A percentile compares a stretch with the other conserved stretches of the same genome.
Conservation (phyloP, 1,140 invertebrate species). For the Eupristina koningsbergeri region DNA sequence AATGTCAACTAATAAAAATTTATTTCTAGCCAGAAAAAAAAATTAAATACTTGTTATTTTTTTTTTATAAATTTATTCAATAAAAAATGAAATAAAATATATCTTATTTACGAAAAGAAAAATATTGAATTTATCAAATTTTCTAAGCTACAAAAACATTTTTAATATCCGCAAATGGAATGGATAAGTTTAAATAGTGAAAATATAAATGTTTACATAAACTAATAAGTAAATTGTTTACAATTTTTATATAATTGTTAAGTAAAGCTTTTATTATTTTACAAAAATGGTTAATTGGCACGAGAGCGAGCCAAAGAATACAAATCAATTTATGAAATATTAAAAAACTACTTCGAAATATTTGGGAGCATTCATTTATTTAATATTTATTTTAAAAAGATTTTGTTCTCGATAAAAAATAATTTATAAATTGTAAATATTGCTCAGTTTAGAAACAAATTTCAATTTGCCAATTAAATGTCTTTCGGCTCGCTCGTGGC, state of each 20-base stretch:
- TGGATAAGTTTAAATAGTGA: constrained; percentile 27
- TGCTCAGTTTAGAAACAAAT: neutral
- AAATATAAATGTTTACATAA: constrained; percentile 29
- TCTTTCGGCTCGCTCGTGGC: constrained; percentile 42
- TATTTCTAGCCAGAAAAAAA: too few species aligned
- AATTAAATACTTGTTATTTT: too few species aligned
- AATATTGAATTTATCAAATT: constrained; percentile 5
- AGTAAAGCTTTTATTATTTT: constrained; percentile 28
- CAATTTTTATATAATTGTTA: constrained; percentile 15
- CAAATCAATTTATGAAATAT: neutral
- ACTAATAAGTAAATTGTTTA: constrained; percentile 43
- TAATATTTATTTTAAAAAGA: too few species aligned
- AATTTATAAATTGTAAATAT: neutral
- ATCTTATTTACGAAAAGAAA: neutral
- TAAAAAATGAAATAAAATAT: constrained; percentile 10
- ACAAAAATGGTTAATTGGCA: constrained; percentile 36
- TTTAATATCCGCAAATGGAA: constrained; percentile 37
- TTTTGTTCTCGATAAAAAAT: neutral
- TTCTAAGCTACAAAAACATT: constrained; percentile 13
- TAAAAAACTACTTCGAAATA: neutral
- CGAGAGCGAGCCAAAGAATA: constrained; percentile 33
- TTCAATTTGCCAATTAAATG: constrained; percentile 16
- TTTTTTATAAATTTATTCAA: constrained; percentile 26
- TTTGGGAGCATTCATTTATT: too few species aligned
- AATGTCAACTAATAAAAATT: too few species aligned